Base-by-base conservation (phyloP, 1,140 invertebrate species). In the Monomorium pharaonis region DNA sequence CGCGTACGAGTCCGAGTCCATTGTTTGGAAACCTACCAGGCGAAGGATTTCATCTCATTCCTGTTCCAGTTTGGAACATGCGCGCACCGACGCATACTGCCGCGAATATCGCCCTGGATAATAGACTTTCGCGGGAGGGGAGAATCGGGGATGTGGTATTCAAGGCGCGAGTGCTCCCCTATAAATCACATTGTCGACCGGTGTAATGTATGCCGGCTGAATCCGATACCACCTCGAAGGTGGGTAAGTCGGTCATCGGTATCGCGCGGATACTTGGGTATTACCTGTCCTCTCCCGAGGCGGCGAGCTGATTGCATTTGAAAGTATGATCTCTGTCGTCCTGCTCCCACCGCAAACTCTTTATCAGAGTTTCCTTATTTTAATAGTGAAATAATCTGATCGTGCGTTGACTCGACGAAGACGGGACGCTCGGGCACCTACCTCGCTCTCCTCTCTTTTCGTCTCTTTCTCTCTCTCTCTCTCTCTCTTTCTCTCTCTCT, bases 171-270 rank as follows among this genome's bases (percentile, higher is more conserved):
- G 67, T 44, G 67, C 60, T 58, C 67, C n/a, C 49, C 65, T 83
- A 83, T 83, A 83, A 83, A 83, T 83, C 78, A 83, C 78, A 83
- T 83, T 83, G 78, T 83, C 67, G 67, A 51, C 49, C 37, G 67
- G 21, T 30, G 51, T 83, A 74, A 83, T 83, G 24, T 83, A 83
- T 83, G 78, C 78, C 12, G 49, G 67, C 51, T 74, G 78, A 21
- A 83, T 60, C 67, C 78, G 78, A 83, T 83, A 83, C 78, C 67
- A n/a, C 37, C 54, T 74, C 27, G 67, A 67, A 47, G 37, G 14
- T 83, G 18, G 54, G 51, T 83, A 83, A 83, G 67, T 83, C 78
- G 78, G 78, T 83, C 78, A 83, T 83, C 78, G 67, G 63, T 74
- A 74, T 72, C 51, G 67, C 67, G 65, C 78, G 78, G 67, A 74